Base-by-base conservation (phyloP, 2,797 vertebrate genomes). In the Acrocephalus scirpaceus region DNA sequence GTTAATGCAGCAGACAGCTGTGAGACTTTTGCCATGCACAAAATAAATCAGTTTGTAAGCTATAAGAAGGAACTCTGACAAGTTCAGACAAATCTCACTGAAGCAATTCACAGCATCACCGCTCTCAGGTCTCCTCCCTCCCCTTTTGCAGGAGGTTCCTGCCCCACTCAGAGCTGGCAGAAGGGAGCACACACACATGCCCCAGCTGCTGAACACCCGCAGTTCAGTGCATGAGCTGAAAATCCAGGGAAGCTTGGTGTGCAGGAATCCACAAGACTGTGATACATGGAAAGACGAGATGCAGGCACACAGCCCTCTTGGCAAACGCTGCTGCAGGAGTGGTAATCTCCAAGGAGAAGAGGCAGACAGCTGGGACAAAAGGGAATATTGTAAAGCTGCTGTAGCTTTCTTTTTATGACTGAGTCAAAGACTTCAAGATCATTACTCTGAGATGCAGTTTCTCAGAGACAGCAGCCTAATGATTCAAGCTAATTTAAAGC, bases 21-120 rank as follows among this genome's bases (percentile, higher is more conserved):
- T 42, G 58, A 92, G n/a, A 47, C 32, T 48, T 91, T 53, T 69
- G 50, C 78, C 75, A 53, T 4, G 36, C 51, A 92, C 61, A 90
- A 95, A 93, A 80, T 29, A 92, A 86, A 93, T 88, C 86, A 3
- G 61, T 69, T 86, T 38, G 54, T 23, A 88, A 86, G 69, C 61
- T 80, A n/a, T 62, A 81, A 76, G 92, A 77, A 97, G 86, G 67
- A 88, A 93, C 87, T 38, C 45, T 4, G 3, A 51, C 96, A 95
- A 89, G 96, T 92, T 92, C 60, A 70, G 83, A 57, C 96, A 90
- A 58, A 93, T 57, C 80, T 93, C 51, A 88, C 47, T 57, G 76
- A 95, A 64, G 83, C 90, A 93, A 94, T 56, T 69, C 64, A 36
- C 76, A 89, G 65, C 75, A 42, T 51, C 78, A 42, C 40, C 0